Evolutionary conservation across 2,797 vertebrate genomes (phyloP).

Genomic region (Novumbra hubbsi): DNA sequence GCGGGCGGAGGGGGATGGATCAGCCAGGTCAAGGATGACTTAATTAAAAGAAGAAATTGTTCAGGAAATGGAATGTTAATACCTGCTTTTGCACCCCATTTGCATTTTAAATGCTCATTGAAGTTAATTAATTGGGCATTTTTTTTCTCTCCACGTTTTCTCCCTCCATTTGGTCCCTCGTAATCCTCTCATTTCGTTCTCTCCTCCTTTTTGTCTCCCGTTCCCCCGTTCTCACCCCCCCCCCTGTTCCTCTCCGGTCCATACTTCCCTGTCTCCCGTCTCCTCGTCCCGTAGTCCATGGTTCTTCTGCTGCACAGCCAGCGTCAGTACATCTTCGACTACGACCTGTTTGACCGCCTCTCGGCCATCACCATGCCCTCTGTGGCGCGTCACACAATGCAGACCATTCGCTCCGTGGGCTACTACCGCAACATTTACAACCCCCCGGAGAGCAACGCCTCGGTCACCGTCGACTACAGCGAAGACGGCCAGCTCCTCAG

Average conservation of each 20-base stretch:
- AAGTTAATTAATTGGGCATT: constrained; percentile 31
- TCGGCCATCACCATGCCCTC: constrained; percentile 98
- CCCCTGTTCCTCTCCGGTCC: neutral
- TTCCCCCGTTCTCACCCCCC: constrained; percentile 33
- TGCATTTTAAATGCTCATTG: constrained; percentile 44
- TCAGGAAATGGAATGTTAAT: constrained; percentile 63
- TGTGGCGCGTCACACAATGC: constrained; percentile 97
- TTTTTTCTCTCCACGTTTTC: constrained; percentile 33
- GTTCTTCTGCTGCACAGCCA: constrained; percentile 97
- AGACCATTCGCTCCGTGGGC: constrained; percentile 94
- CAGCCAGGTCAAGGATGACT: constrained; percentile 74
- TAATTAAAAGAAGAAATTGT: constrained; percentile 71
- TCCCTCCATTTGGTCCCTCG: constrained; percentile 38
- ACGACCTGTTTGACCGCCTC: constrained; percentile 89
- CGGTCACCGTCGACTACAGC: constrained; percentile 91
- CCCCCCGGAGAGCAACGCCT: constrained; percentile 96
- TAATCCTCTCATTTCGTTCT: constrained; percentile 32
- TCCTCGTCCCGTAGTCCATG: constrained; percentile 84
- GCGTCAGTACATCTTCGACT: constrained; percentile 98
- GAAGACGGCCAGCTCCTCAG: constrained; percentile 83
- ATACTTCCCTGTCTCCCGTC: constrained; percentile 19
- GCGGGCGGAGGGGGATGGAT: neutral
- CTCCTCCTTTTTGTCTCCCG: neutral
- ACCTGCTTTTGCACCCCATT: constrained; percentile 48
- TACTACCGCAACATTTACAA: constrained; percentile 98